A percentile compares a stretch with the other conserved stretches of the same genome.
Conservation (phyloP, 2,888 invertebrate genomes). For the Notodonta ziczac region DNA sequence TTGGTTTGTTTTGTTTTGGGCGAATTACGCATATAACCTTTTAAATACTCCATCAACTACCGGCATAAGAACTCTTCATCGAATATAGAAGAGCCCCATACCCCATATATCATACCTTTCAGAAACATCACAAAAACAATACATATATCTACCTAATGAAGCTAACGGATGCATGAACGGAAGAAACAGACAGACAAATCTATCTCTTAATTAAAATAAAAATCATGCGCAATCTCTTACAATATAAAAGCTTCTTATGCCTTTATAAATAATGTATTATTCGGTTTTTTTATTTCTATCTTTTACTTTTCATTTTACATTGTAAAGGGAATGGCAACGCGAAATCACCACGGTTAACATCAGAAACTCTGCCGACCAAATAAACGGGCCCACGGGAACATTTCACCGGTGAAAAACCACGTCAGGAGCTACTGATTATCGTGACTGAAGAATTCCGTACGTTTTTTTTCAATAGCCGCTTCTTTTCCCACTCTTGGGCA, state of each 20-base stretch:
- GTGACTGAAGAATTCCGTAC: slow-evolving; percentile 15
- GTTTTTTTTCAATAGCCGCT: background rate
- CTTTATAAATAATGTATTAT: slow-evolving; percentile 28
- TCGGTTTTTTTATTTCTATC: slow-evolving; percentile 20
- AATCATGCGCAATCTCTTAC: background rate
- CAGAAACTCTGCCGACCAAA: slow-evolving; percentile 27
- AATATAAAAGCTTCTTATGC: background rate
- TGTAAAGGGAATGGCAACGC: slow-evolving; percentile 32
- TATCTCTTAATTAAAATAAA: background rate
- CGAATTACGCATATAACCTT: no score
- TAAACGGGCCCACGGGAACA: slow-evolving; percentile 20
- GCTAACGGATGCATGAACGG: no score
- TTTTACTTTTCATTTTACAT: slow-evolving; percentile 40
- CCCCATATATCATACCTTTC: no score
- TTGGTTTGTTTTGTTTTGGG: no score
- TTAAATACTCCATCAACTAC: no score
- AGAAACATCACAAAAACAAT: no score
- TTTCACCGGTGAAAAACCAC: slow-evolving; percentile 16
- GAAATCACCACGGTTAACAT: slow-evolving; percentile 25
- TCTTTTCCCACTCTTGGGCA: no score
- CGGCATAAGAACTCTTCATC: no score
- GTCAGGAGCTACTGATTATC: background rate
- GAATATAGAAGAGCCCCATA: no score
- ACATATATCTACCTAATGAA: no score
- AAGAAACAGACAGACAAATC: background rate